Evolutionary conservation across 1,140 invertebrate species (phyloP).

Genomic region (Neodiprion virginianus): DNA sequence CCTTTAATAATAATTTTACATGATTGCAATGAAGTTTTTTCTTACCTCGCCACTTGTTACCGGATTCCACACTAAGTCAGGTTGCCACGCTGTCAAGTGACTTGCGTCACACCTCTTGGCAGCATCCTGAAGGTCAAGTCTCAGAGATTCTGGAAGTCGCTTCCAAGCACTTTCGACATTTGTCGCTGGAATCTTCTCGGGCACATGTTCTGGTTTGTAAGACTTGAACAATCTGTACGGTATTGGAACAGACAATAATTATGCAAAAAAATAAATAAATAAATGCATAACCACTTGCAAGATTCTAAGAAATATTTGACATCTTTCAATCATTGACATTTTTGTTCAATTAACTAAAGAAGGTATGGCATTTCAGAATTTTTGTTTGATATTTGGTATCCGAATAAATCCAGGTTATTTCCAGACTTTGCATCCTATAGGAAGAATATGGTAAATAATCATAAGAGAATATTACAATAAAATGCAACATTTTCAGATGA

Average conservation of each 20-base stretch:
- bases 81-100: neutral
- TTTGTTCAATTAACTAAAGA: too few relatives aligned
- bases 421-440: neutral
- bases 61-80: neutral
- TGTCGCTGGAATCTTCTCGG: constrained; percentile 51
- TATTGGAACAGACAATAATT: neutral
- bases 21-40: too few relatives aligned
- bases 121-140: constrained; percentile 43
- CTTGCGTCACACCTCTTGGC: neutral
- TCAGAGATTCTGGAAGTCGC: constrained; percentile 45
- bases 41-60: neutral
- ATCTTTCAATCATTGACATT: too few relatives aligned
- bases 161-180: constrained; percentile 56
- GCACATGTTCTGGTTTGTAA: constrained; percentile 59
- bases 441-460: neutral
- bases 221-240: constrained; percentile 54
- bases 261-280: constrained; percentile 9
- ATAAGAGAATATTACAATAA: too few relatives aligned
- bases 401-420: neutral
- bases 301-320: neutral
- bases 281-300: constrained; percentile 15
- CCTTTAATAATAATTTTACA: too few relatives aligned
- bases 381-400: too few relatives aligned
- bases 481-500: neutral
- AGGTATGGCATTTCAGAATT: too few relatives aligned